Evolutionary conservation across 2,888 invertebrate species (phyloP).

Genomic region (Prosopocoilus inquinatus): DNA sequence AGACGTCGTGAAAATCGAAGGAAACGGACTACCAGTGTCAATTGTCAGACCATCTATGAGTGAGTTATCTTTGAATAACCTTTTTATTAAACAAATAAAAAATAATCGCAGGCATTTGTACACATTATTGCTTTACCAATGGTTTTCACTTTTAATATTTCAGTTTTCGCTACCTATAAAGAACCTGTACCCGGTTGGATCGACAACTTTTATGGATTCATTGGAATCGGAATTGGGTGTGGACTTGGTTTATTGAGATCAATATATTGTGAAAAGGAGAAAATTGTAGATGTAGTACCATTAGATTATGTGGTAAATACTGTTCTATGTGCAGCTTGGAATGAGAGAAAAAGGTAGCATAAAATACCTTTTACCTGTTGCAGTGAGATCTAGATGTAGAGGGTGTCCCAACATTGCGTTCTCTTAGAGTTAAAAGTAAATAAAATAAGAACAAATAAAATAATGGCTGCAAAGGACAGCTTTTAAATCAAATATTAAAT

Average conservation of each 20-base stretch:
- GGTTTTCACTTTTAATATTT: no score
- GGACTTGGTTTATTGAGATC: conserved; percentile 75
- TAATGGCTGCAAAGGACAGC: no score
- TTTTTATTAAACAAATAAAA: background rate
- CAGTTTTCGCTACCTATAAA: conserved; percentile 65
- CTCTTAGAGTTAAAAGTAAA: no score
- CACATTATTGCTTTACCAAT: background rate
- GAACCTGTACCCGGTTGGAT: conserved; percentile 84
- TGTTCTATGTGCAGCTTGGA: conserved; percentile 60
- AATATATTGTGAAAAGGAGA: conserved; percentile 68
- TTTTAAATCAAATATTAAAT: no score
- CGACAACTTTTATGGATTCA: conserved; percentile 88
- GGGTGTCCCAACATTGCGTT: no score
- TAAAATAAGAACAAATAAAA: no score
- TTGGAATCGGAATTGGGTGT: conserved; percentile 69
- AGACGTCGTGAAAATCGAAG: conserved; percentile 56
- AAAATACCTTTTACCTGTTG: no score
- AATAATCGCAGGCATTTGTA: background rate
- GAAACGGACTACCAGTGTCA: conserved; percentile 59
- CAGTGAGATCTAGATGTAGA: no score
- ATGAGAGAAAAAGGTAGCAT: conserved; percentile 17
- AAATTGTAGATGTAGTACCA: conserved; percentile 72
- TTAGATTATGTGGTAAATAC: conserved; percentile 64
- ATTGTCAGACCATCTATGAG: conserved; percentile 69
- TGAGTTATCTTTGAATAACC: conserved; percentile 23